Percentiles rank a stretch among this genome's conserved stretches.
Conservation (phyloP, 2,113 vertebrate species). For the Cairina moschata region DNA sequence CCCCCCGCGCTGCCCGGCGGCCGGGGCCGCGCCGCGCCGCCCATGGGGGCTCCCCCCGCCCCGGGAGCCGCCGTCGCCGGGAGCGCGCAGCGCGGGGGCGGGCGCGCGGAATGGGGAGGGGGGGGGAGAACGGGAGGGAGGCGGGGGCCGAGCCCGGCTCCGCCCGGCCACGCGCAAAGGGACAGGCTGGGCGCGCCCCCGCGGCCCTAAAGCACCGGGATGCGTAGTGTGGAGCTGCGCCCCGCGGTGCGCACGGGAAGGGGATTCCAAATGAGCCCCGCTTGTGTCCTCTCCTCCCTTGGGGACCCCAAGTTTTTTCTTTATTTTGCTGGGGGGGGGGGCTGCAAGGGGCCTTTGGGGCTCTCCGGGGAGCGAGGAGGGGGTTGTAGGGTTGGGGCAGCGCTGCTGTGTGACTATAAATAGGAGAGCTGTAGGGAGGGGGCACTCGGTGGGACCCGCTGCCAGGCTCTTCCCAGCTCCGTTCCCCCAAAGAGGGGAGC, state of each 20-base stretch:
- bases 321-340: too few species aligned
- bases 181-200: background rate
- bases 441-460: background rate
- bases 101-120: background rate
- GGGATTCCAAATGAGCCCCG: too few species aligned
- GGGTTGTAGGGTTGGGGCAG: background rate
- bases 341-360: background rate
- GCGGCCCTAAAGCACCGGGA: background rate
- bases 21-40: background rate
- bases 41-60: background rate
- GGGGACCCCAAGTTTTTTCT: rapidly evolving
- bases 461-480: background rate
- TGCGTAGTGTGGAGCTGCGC: too few species aligned
- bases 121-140: background rate
- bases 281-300: too few species aligned
- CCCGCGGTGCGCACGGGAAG: too few species aligned
- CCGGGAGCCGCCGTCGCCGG: background rate
- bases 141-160: background rate
- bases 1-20: background rate
- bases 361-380: too few species aligned
- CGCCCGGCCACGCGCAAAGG: background rate
- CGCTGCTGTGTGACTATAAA: background rate
- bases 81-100: background rate
- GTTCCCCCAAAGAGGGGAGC: background rate
- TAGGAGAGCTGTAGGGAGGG: background rate